Evolutionary conservation across 2,113 vertebrate species (phyloP), one percentile per base, ranked within the genome.

Genomic region (Turdus rufiventris): DNA sequence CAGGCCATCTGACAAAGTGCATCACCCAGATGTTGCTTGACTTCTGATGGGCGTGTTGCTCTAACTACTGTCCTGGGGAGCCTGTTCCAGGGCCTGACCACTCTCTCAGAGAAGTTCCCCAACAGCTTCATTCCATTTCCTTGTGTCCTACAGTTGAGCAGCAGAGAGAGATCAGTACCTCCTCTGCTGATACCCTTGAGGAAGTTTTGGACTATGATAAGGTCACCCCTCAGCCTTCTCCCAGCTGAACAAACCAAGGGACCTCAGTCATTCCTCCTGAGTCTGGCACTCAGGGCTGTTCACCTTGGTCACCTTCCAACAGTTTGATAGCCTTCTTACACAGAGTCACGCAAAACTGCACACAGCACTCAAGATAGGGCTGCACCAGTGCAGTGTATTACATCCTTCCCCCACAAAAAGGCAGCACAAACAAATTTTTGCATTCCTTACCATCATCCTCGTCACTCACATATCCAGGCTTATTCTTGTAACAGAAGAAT

Each of bases 401-500:
- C 15, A 75, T 2, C 14, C 14, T 11, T 36, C 33, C 34, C 31
- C 9, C 62, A 40, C 5, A 43, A 34, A 80, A 93, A 38, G 6
- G 13, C 29, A 77, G 78, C 13, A 54, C 34, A 58, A 34, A 91
- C 21, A 66, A 73, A 23, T 14, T 79, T 24, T 18, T 28, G 25
- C 29, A 29, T 19, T 85, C 29, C 97, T 99, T 97, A 99, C 99
- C 99, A 56, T 99, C 99, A 24, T 99, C 98, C 53, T 98, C 98
- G 4, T 99, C 98, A 23, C 99, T 99, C 94, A 97, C 56, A 28
- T 99, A 99, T 93, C 98, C 99, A 21, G 98, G 98, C 56, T 98
- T 98, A 50, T 98, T 99, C 97, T 99, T 98, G 95, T 99, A 99
- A 91, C 99, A 99, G 97, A 99, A 99, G 96, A 99, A 99, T 1